Evolutionary conservation across 2,797 vertebrate species (phyloP).

Genomic region (Chaetophractus vellerosus): DNA sequence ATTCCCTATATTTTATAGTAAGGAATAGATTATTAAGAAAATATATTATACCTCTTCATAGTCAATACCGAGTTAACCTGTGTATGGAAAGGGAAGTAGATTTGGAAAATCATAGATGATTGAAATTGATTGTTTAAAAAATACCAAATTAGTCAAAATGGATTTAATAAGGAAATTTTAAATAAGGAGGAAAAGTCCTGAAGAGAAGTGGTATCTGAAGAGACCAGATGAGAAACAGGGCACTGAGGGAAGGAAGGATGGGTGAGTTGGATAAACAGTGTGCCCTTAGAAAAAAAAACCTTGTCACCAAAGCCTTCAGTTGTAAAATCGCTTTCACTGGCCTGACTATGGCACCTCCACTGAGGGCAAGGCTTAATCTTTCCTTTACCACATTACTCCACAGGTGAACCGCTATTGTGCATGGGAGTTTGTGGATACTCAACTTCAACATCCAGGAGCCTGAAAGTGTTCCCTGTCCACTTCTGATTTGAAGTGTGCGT

Average conservation of each 20-base stretch:
- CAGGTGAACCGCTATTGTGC: not conserved
- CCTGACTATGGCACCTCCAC: not conserved
- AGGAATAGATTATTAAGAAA: not conserved
- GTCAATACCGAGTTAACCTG: not conserved
- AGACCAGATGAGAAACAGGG: not conserved
- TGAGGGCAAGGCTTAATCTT: not conserved
- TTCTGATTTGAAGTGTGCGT: not conserved
- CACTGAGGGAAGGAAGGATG: not conserved
- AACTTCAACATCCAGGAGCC: not conserved
- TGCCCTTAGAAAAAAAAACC: not conserved
- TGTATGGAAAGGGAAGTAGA: not conserved
- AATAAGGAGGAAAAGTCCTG: not conserved
- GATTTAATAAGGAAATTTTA: not conserved
- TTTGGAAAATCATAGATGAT: not conserved
- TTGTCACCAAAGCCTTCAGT: not conserved
- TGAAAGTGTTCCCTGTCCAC: not conserved
- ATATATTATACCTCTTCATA: not conserved
- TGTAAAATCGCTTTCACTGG: rapidly evolving
- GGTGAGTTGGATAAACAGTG: not conserved
- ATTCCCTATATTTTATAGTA: not conserved
- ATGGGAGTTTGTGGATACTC: not conserved
- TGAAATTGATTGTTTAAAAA: not conserved
- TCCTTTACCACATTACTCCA: not conserved
- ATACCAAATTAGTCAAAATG: not conserved
- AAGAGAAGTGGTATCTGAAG: not conserved